Base-by-base conservation (phyloP, 2,113 vertebrate species). In the Zosterops pallidus region DNA sequence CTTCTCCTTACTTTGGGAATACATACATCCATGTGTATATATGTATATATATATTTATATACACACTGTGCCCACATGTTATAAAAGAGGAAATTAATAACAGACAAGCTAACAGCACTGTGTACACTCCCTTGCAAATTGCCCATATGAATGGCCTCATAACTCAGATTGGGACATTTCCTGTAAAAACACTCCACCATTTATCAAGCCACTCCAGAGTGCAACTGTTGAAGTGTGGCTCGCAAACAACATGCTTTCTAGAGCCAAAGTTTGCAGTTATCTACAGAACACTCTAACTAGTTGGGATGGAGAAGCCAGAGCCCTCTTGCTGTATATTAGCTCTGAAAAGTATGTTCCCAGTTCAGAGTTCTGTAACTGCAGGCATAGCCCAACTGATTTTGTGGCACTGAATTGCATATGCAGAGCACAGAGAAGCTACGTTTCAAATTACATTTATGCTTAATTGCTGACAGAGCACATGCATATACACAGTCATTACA, bases 131-230 rank as follows among this genome's bases (percentile, higher is more conserved):
- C 60, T 80, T 75, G 42, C 47, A 76, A 74, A 57, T 83, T 68
- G 35, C 35, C 69, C 60, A 14, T 91, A 78, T n/a, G 39, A 94
- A 93, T 14, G 25, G 70, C 72, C 53, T 92, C 49, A 4, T 86
- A 87, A 82, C 70, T 96, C 60, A 89, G 76, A 82, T 16, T 52
- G 37, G 74, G 70, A 68, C 29, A 77, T 80, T 94, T 93, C 89
- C 78, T 90, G 46, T 67, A 88, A 92, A 89, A 89, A 93, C 72
- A 90, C 26, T 62, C 59, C 44, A 25, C 31, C 68, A 78, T 81
- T 94, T 90, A 90, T 75, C 72, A 78, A 88, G 70, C 18, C 69
- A 42, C 44, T 92, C 49, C 25, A 31, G 52, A 81, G 52, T 8
- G 18, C 47, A 83, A 92, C 71, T 81, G 39, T 37, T 78, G 75